Conservation (phyloP, 2,888 invertebrate species). For the Mechanitis mazaeus region DNA sequence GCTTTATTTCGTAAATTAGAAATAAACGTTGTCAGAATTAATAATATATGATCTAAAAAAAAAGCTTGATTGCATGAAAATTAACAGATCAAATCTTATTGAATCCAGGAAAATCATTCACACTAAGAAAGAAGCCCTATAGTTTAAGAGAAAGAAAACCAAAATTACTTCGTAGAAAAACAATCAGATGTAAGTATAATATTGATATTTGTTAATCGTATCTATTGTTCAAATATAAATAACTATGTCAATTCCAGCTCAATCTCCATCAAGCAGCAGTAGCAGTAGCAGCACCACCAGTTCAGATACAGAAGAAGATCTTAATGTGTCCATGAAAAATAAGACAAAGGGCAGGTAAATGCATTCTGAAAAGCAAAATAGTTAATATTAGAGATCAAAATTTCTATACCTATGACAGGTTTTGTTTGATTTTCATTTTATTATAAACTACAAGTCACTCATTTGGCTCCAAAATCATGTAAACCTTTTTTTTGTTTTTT, state of each 20-base stretch:
- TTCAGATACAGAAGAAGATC: conserved; percentile 67
- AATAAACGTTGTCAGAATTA: too few species aligned
- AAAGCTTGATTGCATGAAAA: too few species aligned
- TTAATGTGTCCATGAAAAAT: conserved; percentile 74
- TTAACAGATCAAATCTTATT: background rate
- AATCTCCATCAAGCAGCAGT: conserved; percentile 63
- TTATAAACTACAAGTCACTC: too few species aligned
- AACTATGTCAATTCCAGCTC: conserved; percentile 44
- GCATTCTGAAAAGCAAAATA: background rate
- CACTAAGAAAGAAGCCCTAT: conserved; percentile 70
- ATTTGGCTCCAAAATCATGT: too few species aligned
- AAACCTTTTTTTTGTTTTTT: too few species aligned
- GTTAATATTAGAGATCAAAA: background rate
- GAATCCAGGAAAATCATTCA: conserved; percentile 68
- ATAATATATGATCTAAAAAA: too few species aligned
- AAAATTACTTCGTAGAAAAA: conserved; percentile 67
- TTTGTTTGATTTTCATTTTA: too few species aligned
- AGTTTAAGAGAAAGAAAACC: conserved; percentile 70
- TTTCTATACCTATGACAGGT: too few species aligned
- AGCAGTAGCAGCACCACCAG: conserved; percentile 60
- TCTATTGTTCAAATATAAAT: background rate
- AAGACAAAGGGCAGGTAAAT: conserved; percentile 66
- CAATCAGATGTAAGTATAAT: conserved; percentile 63
- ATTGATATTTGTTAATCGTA: background rate
- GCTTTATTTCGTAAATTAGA: too few species aligned